Evolutionary conservation across 1,140 invertebrate genomes (phyloP).

Genomic region (Formica exsecta): DNA sequence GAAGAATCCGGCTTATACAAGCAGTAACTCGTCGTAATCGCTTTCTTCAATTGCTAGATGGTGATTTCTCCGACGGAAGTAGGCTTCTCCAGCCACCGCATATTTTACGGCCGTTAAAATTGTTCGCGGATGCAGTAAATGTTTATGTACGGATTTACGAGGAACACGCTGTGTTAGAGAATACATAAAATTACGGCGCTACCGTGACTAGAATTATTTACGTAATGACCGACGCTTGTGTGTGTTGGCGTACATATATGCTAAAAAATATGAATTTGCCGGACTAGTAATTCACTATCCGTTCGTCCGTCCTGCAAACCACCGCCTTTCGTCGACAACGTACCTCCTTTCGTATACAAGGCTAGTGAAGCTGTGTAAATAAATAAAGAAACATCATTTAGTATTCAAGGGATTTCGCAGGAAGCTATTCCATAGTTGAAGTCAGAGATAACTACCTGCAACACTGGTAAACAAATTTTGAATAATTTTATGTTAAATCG

Average conservation of each 20-base stretch:
- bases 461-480: neutral
- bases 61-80: neutral
- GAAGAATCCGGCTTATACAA: neutral
- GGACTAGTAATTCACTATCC: neutral
- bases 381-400: constrained; percentile 32
- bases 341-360: neutral
- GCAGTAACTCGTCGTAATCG: constrained; percentile 63
- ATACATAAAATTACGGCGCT: constrained; percentile 35
- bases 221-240: constrained; percentile 21
- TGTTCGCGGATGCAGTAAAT: constrained; percentile 31
- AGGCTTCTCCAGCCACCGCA: neutral
- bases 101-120: constrained; percentile 42
- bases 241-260: constrained; percentile 8
- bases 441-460: neutral
- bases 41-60: constrained; percentile 17
- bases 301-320: neutral
- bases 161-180: constrained; percentile 16
- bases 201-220: constrained; percentile 50
- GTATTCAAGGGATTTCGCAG: constrained; percentile 17
- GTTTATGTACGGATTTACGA: constrained; percentile 41
- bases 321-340: neutral
- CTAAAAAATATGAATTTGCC: constrained; percentile 48
- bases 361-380: constrained; percentile 3
- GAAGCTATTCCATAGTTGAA: constrained; percentile 30
- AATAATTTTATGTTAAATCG: neutral